Conservation (phyloP, 2,113 vertebrate genomes). For the Amazona vittata region DNA sequence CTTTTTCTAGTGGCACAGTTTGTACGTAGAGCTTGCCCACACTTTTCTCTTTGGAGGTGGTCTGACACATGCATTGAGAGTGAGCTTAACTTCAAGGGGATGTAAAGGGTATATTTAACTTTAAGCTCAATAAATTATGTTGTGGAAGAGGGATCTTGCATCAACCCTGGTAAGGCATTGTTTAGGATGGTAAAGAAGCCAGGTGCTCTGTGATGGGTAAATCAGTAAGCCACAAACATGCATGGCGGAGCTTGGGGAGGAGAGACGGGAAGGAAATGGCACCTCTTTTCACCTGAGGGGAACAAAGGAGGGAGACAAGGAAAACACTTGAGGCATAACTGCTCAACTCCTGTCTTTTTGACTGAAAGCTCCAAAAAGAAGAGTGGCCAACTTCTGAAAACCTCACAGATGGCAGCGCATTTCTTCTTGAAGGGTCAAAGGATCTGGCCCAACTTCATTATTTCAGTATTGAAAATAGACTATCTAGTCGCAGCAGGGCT, state of each 20-base stretch:
- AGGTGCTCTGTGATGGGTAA: neutral
- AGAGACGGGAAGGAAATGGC: neutral
- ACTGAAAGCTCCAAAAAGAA: neutral
- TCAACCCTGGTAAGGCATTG: neutral
- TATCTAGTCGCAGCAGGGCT: neutral
- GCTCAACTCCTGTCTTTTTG: neutral
- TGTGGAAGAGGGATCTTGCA: neutral
- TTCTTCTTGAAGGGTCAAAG: neutral
- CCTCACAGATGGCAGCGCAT: neutral
- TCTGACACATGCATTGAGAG: neutral
- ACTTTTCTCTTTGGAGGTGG: neutral
- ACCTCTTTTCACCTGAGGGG: neutral
- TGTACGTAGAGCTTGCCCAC: neutral
- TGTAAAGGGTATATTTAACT: neutral
- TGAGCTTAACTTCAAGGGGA: neutral
- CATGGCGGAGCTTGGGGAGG: rapidly evolving
- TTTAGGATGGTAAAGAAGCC: neutral
- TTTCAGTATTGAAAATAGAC: neutral
- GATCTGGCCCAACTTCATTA: neutral
- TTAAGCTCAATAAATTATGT: neutral
- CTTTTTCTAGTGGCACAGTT: neutral
- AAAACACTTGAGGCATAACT: neutral
- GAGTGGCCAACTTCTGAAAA: neutral
- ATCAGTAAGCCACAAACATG: neutral
- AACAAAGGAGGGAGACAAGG: neutral